phyloP scores from a whole-genome alignment of 2,888 invertebrate genomes.

The Dioctria rufipes region DNA sequence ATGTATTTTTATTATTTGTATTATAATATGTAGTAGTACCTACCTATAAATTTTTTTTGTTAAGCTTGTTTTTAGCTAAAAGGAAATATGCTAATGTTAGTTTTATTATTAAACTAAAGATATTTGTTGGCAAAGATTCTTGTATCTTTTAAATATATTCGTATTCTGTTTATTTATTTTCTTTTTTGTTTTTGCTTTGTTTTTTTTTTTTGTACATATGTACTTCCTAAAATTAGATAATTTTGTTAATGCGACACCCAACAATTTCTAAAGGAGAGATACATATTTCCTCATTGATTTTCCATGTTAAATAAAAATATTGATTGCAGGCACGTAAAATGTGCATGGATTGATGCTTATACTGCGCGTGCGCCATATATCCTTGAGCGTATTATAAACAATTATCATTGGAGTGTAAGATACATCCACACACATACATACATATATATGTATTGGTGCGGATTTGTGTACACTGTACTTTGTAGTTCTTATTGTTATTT shows the following conservation, averaged over 20 bases:
- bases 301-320: too few species aligned
- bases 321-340: too few species aligned
- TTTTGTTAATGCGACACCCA: neutral
- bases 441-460: too few species aligned
- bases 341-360: too few species aligned
- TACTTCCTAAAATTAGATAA: neutral
- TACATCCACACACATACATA: too few species aligned
- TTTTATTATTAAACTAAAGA: conserved; percentile 38
- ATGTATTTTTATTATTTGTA: conserved; percentile 36
- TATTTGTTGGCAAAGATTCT: conserved; percentile 52
- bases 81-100: conserved; percentile 36
- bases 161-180: conserved; percentile 48
- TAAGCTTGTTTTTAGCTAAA: conserved; percentile 50
- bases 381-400: too few species aligned
- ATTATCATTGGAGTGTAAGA: too few species aligned
- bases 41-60: conserved; percentile 8
- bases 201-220: conserved; percentile 9
- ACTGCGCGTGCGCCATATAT: too few species aligned
- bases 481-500: too few species aligned
- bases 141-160: conserved; percentile 52
- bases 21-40: too few species aligned
- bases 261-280: neutral
- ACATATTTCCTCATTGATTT: too few species aligned
- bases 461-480: too few species aligned
- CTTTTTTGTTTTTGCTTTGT: conserved; percentile 26